These are phyloP conservation scores for Drosophila kokeensis DNA, from an alignment of 2,888 invertebrate genomes.

Conservation along the genomic window DNA sequence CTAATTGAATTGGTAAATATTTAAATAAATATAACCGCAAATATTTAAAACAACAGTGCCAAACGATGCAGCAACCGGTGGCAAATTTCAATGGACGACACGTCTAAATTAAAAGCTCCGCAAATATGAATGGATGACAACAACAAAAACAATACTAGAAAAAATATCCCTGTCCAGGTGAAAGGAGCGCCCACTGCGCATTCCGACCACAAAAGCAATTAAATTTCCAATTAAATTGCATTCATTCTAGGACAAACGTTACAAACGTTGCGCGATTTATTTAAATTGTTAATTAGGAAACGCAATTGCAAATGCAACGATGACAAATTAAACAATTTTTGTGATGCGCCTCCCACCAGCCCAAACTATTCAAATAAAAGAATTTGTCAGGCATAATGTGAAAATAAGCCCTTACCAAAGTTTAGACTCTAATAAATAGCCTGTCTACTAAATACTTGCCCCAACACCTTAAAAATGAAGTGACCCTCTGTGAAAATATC, in stretches of 20 bases:
- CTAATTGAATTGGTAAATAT: conserved; percentile 82
- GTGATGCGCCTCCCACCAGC: conserved; percentile 6
- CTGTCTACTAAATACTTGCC: conserved; percentile 2
- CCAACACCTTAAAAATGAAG: not conserved
- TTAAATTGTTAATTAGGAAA: conserved; percentile 82
- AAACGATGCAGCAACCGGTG: conserved; percentile 53
- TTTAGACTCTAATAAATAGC: not conserved
- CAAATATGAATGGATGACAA: conserved; percentile 49
- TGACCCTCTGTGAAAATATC: not conserved
- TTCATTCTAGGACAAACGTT: conserved; percentile 73
- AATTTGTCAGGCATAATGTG: not conserved
- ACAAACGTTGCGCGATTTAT: conserved; percentile 72
- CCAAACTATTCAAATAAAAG: not conserved
- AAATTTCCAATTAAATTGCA: conserved; percentile 82
- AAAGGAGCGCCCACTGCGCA: conserved; percentile 51
- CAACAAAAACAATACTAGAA: conserved; percentile 24
- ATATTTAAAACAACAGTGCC: conserved; percentile 81
- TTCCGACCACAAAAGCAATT: conserved; percentile 80
- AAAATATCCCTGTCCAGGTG: conserved; percentile 19
- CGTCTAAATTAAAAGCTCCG: conserved; percentile 74
- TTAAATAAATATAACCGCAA: conserved; percentile 81
- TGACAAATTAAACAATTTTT: conserved; percentile 60
- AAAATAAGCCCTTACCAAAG: conserved; percentile 1
- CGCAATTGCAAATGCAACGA: conserved; percentile 64
- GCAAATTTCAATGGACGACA: conserved; percentile 69